A percentile compares a stretch with the other conserved stretches of the same genome.
phyloP scores from a whole-genome alignment of 2,888 invertebrate genomes.

The Himalopsyche tibetana region DNA sequence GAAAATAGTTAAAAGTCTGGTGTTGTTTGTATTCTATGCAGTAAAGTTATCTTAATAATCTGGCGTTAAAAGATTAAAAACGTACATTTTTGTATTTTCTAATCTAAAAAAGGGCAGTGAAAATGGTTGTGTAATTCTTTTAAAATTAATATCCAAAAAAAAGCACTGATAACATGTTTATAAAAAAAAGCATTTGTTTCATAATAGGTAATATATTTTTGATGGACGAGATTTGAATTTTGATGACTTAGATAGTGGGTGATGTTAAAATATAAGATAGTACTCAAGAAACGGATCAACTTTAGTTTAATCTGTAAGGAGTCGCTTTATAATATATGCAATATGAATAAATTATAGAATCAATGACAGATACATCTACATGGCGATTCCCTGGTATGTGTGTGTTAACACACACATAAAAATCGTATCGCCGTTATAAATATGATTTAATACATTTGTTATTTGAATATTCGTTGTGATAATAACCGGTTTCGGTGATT shows the following conservation, averaged over 20 bases:
- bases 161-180: too few species aligned
- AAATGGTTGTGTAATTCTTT: too few species aligned
- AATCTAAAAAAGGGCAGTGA: too few species aligned
- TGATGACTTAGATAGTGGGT: slow-evolving; percentile 41
- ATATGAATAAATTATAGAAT: slow-evolving; percentile 54
- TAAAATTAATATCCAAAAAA: too few species aligned
- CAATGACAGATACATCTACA: slow-evolving; percentile 46
- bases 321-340: slow-evolving; percentile 42
- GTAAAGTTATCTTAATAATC: too few species aligned
- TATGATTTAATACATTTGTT: slow-evolving; percentile 41
- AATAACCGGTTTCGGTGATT: slow-evolving; percentile 37
- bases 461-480: slow-evolving; percentile 38
- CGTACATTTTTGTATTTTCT: too few species aligned
- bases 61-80: too few species aligned
- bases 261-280: slow-evolving; percentile 37
- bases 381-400: slow-evolving; percentile 6
- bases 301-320: slow-evolving; percentile 37
- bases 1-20: too few species aligned
- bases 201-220: too few species aligned
- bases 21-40: too few species aligned
- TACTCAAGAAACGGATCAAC: slow-evolving; percentile 36
- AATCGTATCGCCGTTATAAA: slow-evolving; percentile 46
- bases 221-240: slow-evolving; percentile 17
- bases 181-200: too few species aligned
- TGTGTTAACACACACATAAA: slow-evolving; percentile 36